Evolutionary conservation across 2,797 vertebrate species (phyloP), one percentile per base, ranked within the genome.

Genomic region (Adelosebastes latens): DNA sequence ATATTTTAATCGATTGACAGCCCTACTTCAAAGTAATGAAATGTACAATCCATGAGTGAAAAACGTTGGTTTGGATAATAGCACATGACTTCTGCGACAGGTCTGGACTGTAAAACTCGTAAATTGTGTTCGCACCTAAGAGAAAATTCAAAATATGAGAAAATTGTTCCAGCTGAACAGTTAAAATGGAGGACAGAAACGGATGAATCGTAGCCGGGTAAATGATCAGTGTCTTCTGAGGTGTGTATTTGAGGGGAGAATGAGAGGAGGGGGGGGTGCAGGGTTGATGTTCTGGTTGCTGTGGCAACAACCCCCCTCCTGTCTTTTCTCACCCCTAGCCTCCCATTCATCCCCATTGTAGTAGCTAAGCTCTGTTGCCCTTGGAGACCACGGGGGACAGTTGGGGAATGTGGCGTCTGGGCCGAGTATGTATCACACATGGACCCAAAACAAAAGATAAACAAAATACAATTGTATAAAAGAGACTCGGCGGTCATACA

Each of bases 291-390:
- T 92, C 94, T 94, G 71, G 89, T 93, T 82, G 36, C 93, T 67
- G 81, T 84, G 85, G 89, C 81, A 90, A 90, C 91, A 1, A 6
- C 77, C 83, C 89, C 73, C 74, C 67, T 8, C 86, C 77, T 84
- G 89, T 90, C 89, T 88, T 90, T 85, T 91, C 91, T 89, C 91
- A 90, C 89, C 84, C 88, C 67, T 74, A 85, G 92, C 88, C 86
- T 87, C 90, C 82, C 91, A 95, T 96, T 96, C 95, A 96, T 94
- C 84, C 74, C 94, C 87, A 94, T 96, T 92, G 94, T 89, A 83
- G 92, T 90, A 65, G 93, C 81, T 86, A 83, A 92, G 95, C 94
- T 85, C 73, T 14, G 95, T 96, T 93, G 87, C 94, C 92, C 88
- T 59, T 75, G 88, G 95, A 95, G 86, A 96, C 92, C 69, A 79